phyloP scores from a whole-genome alignment of 30 jellyfish, hydroid and myxozoan genomes.

The Catostylus mosaicus region DNA sequence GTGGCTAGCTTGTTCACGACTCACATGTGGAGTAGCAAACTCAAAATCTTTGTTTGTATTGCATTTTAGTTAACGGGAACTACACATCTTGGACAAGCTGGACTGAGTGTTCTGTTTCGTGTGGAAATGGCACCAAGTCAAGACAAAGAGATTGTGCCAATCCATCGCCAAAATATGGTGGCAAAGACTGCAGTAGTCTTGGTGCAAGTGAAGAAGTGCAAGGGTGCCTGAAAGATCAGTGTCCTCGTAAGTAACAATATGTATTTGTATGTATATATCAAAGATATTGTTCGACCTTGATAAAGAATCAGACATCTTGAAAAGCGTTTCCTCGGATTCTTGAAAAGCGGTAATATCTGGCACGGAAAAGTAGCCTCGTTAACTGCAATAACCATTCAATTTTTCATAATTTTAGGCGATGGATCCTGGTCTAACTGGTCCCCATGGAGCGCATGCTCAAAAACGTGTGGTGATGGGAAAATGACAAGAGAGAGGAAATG shows the following conservation, averaged over 20 bases:
- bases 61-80: conserved; percentile 57
- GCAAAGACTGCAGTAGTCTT: conserved; percentile 67
- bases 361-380: too few relatives aligned
- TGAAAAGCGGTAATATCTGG: too few relatives aligned
- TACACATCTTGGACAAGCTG: conserved; percentile 75
- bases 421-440: conserved; percentile 97
- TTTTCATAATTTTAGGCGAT: conserved; percentile 42
- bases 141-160: conserved; percentile 71
- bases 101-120: conserved; percentile 71
- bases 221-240: conserved; percentile 55
- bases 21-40: too few relatives aligned
- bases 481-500: conserved; percentile 70
- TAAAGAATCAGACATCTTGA: too few relatives aligned
- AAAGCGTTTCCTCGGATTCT: too few relatives aligned
- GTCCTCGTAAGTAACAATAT: conserved; percentile 62
- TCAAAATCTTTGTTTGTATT: not conserved
- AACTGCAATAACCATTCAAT: too few relatives aligned
- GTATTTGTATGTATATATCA: conserved; percentile 1
- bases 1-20: too few relatives aligned
- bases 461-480: conserved; percentile 92
- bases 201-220: conserved; percentile 62
- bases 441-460: conserved; percentile 90
- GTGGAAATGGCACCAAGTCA: conserved; percentile 70
- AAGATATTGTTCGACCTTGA: too few relatives aligned
- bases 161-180: conserved; percentile 71